Percentiles rank a stretch among this genome's conserved stretches.
These are phyloP conservation scores for Manduca sexta DNA, from an alignment of 1,140 invertebrate species.

Conservation along the genomic window DNA sequence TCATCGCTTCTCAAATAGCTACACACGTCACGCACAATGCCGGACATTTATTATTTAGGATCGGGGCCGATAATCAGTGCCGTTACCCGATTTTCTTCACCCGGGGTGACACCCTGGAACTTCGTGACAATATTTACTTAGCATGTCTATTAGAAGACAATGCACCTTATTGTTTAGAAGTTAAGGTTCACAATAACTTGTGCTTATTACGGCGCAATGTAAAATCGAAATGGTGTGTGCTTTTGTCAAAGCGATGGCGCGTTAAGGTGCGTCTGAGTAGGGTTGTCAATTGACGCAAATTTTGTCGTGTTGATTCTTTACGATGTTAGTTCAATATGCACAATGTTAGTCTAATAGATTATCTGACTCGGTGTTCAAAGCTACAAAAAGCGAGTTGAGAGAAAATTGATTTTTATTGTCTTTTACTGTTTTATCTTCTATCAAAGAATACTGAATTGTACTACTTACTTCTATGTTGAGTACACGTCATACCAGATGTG, in stretches of 20 bases:
- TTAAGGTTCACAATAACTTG: slow-evolving; percentile 3
- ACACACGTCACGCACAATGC: slow-evolving; percentile 16
- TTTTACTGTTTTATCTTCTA: no score
- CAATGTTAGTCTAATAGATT: no score
- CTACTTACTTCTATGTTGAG: no score
- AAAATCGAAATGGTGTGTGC: slow-evolving; percentile 5
- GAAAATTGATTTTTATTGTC: no score
- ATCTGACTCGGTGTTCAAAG: no score
- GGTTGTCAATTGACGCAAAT: no score
- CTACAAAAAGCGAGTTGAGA: no score
- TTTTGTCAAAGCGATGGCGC: slow-evolving; percentile 9
- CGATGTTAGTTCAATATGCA: no score
- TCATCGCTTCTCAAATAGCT: slow-evolving; percentile 10
- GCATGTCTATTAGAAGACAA: not conserved
- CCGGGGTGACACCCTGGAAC: slow-evolving; percentile 12
- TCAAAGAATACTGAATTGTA: no score
- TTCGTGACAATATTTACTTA: slow-evolving; percentile 2
- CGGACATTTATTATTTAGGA: slow-evolving; percentile 46
- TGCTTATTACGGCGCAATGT: not conserved
- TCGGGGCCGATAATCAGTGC: slow-evolving; percentile 38
- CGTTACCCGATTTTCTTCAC: slow-evolving; percentile 27
- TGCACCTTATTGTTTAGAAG: not conserved
- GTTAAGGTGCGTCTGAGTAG: slow-evolving; percentile 7
- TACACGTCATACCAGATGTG: no score
- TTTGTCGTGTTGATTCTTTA: no score